phyloP scores from a whole-genome alignment of 2,888 invertebrate species.

The Phalangium opilio region DNA sequence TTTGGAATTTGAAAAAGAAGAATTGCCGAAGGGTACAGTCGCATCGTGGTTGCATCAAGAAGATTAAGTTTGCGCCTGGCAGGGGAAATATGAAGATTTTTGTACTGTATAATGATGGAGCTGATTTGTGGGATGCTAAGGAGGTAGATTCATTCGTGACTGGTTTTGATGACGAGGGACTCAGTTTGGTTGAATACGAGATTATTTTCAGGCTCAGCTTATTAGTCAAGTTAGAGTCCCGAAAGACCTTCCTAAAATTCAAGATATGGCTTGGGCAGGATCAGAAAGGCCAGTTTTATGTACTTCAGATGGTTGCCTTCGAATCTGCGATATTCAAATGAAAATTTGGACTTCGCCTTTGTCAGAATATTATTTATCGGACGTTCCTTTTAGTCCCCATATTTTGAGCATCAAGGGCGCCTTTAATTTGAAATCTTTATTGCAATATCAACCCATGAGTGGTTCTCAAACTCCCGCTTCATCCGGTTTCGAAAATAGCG shows the following conservation, averaged over 20 bases:
- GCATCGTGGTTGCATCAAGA: constrained; percentile 37
- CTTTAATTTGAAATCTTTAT: constrained; percentile 32
- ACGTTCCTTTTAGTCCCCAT: constrained; percentile 29
- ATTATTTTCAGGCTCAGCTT: constrained; percentile 19
- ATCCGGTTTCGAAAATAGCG: constrained; percentile 16
- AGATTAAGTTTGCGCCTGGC: constrained; percentile 41
- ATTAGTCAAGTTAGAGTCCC: constrained; percentile 29
- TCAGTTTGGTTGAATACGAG: too few relatives aligned
- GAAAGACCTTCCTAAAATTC: constrained; percentile 35
- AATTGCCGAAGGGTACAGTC: constrained; percentile 26
- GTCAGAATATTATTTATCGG: constrained; percentile 27
- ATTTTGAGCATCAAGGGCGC: constrained; percentile 28
- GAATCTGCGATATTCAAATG: constrained; percentile 34
- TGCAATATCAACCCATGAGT: constrained; percentile 36
- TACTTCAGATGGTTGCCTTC: constrained; percentile 37
- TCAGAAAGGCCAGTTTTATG: constrained; percentile 39
- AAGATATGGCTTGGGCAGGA: constrained; percentile 41
- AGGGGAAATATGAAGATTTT: constrained; percentile 40
- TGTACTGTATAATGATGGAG: constrained; percentile 39
- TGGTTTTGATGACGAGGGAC: too few relatives aligned
- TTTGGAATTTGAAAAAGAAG: constrained; percentile 40
- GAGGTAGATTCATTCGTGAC: constrained; percentile 24
- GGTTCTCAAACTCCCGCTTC: constrained; percentile 26
- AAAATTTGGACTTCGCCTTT: constrained; percentile 30
- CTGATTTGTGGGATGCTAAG: constrained; percentile 38